Percentiles rank a stretch among this genome's conserved stretches.
phyloP scores from a whole-genome alignment of 1,140 invertebrate species.

The Heliconius nattereri region DNA sequence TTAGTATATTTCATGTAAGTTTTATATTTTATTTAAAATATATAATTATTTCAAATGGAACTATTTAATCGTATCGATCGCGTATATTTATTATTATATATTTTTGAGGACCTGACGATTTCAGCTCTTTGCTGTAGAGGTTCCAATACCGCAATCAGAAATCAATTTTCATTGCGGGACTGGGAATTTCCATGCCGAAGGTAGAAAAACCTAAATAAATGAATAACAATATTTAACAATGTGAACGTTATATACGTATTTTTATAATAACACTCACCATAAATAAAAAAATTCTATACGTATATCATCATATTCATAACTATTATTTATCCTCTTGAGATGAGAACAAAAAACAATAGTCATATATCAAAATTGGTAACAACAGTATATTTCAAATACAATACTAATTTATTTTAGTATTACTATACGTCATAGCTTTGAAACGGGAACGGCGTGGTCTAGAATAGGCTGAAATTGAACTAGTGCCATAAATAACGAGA shows the following conservation, averaged over 20 bases:
- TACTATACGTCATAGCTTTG: conserved; percentile 2
- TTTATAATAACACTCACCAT: not conserved
- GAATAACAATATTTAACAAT: too few relatives aligned
- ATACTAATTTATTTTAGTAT: conserved; percentile 24
- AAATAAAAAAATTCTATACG: not conserved
- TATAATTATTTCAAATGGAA: too few relatives aligned
- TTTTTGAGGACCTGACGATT: too few relatives aligned
- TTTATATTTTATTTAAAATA: too few relatives aligned
- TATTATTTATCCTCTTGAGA: not conserved
- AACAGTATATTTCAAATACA: conserved; percentile 18
- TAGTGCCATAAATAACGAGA: not conserved
- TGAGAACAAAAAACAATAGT: conserved; percentile 3
- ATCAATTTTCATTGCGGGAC: too few relatives aligned
- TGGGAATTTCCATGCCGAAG: too few relatives aligned
- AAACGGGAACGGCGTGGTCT: not conserved
- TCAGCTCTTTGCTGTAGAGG: too few relatives aligned
- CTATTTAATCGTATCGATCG: too few relatives aligned
- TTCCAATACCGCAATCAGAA: too few relatives aligned
- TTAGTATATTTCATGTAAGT: not conserved
- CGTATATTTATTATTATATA: too few relatives aligned
- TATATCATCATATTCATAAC: not conserved
- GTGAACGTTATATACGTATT: not conserved
- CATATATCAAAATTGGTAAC: conserved; percentile 10
- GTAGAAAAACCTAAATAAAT: too few relatives aligned
- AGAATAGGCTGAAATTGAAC: not conserved